A percentile compares a stretch with the other conserved stretches of the same genome.
phyloP scores from a whole-genome alignment of 2,113 vertebrate genomes.

The Scopus umbretta region DNA sequence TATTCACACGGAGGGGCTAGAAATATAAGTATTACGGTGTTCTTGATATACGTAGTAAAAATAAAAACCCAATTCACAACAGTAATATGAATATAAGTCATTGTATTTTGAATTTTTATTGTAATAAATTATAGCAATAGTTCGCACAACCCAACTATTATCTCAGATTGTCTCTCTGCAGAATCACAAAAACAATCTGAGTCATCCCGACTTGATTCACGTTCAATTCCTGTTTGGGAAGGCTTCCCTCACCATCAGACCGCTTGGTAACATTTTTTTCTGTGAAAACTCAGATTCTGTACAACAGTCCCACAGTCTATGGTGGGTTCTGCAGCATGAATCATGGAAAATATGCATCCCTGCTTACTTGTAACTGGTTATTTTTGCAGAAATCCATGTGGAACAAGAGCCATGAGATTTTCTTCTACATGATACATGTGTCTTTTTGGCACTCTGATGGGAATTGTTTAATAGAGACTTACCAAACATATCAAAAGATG shows the following conservation, averaged over 20 bases:
- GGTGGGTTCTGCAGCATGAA: slow-evolving; percentile 25
- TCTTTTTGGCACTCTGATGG: neutral
- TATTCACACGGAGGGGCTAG: neutral
- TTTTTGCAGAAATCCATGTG: neutral
- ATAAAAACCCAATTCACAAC: neutral
- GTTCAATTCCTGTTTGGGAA: slow-evolving; percentile 55
- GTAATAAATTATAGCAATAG: slow-evolving; percentile 42
- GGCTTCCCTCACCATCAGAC: neutral
- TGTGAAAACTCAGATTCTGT: slow-evolving; percentile 2
- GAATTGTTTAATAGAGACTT: neutral
- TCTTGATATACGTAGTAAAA: neutral
- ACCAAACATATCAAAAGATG: neutral
- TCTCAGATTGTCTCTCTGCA: slow-evolving; percentile 46
- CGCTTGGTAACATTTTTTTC: neutral
- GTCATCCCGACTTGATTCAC: slow-evolving; percentile 34
- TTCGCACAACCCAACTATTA: slow-evolving; percentile 51
- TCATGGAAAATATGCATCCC: slow-evolving; percentile 31
- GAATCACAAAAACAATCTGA: slow-evolving; percentile 56
- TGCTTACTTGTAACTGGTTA: neutral
- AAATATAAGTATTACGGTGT: neutral
- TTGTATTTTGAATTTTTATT: slow-evolving; percentile 18
- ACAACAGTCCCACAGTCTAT: neutral
- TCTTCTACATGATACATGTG: neutral
- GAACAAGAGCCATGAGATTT: neutral
- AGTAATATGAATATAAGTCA: neutral